phyloP scores from a whole-genome alignment of 2,113 vertebrate genomes.

The Euleptes europaea region DNA sequence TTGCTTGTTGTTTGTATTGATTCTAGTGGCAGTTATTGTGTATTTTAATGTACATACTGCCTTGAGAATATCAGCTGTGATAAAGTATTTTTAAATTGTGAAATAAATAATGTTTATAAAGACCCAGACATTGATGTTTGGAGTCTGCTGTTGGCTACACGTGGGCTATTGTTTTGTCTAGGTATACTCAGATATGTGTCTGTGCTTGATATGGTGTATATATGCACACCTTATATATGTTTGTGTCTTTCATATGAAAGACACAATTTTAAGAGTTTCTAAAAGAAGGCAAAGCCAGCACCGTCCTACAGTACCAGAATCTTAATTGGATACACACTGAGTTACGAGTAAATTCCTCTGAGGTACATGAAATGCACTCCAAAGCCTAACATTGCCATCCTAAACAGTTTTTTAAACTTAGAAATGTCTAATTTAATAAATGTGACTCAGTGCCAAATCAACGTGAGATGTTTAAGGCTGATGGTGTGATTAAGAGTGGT shows the following conservation, averaged over 20 bases:
- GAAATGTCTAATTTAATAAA: background rate
- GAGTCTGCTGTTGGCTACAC: too few species aligned
- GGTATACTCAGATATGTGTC: background rate
- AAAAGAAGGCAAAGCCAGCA: background rate
- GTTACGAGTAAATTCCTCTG: background rate
- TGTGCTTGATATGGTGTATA: background rate
- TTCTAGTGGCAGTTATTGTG: too few species aligned
- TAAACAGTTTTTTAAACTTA: background rate
- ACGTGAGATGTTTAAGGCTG: background rate
- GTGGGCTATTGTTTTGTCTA: too few species aligned
- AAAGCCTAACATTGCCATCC: background rate
- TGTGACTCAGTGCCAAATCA: background rate
- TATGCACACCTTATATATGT: background rate
- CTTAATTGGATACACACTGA: background rate
- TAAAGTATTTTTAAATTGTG: too few species aligned
- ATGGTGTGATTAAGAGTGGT: too few species aligned
- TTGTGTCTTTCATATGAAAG: background rate
- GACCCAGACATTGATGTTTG: too few species aligned
- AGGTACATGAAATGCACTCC: background rate
- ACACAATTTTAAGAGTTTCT: background rate
- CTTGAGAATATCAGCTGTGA: too few species aligned
- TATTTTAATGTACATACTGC: too few species aligned
- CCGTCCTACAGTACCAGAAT: background rate
- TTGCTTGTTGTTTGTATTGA: too few species aligned
- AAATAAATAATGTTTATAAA: too few species aligned